Conservation (phyloP, 2,113 vertebrate species). For the Telmatochromis brichardi region DNA sequence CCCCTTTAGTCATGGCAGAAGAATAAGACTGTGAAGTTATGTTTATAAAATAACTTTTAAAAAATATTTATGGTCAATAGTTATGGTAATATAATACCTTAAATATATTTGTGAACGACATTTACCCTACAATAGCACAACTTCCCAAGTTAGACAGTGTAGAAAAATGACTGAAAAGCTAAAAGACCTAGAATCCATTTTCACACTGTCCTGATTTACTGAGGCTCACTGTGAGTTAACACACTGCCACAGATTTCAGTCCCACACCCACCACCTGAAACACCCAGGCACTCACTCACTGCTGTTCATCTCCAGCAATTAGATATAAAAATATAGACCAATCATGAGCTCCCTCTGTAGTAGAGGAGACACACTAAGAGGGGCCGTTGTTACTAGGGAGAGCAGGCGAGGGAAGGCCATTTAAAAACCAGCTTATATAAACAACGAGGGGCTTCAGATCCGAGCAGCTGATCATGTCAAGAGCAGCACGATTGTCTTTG, state of each 20-base stretch:
- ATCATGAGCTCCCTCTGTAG: constrained; percentile 33
- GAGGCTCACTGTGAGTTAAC: constrained; percentile 12
- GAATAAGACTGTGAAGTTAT: background rate
- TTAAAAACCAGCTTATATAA: constrained; percentile 28
- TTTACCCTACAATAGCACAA: background rate
- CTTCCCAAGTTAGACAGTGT: background rate
- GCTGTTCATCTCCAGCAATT: constrained; percentile 68
- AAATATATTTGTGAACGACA: background rate
- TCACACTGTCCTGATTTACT: constrained; percentile 17
- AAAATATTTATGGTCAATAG: background rate
- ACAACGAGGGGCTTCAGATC: constrained; percentile 29
- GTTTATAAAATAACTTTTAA: background rate
- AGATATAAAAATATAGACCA: constrained; percentile 75
- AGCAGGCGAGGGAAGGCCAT: constrained; percentile 22
- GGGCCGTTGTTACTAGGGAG: constrained; percentile 65
- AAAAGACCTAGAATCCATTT: background rate
- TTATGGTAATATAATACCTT: background rate
- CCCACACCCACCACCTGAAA: constrained; percentile 58
- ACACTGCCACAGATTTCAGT: constrained; percentile 52
- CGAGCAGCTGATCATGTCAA: constrained; percentile 27
- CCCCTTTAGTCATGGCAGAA: background rate
- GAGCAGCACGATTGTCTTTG: background rate
- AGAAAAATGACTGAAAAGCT: background rate
- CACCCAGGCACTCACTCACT: constrained; percentile 41
- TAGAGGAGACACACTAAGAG: constrained; percentile 49